These are phyloP conservation scores for Candoia aspera DNA, from an alignment of 2,113 vertebrate genomes.

Conservation along the genomic window DNA sequence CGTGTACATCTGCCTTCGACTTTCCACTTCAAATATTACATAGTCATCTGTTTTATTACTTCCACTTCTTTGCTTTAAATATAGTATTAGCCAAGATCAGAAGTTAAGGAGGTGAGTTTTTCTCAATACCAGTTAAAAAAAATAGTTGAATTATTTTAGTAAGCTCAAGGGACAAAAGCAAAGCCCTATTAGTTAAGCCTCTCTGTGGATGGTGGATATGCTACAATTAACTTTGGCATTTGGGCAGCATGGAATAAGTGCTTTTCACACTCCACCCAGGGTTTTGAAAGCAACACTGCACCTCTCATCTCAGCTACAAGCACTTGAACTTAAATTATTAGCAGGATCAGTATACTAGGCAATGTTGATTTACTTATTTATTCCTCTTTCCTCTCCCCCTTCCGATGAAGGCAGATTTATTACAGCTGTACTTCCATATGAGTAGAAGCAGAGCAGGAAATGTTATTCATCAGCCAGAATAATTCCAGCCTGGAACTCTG, in stretches of 20 bases:
- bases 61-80: neutral
- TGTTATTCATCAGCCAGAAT: conserved; percentile 15
- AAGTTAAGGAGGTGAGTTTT: neutral
- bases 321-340: neutral
- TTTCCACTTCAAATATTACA: neutral
- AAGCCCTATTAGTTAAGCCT: neutral
- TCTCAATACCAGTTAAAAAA: neutral
- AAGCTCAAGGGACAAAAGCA: neutral
- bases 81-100: neutral
- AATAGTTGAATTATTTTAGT: neutral
- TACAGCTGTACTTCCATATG: neutral
- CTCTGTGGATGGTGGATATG: neutral
- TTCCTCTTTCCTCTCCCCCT: neutral
- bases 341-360: neutral
- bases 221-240: too few relatives aligned
- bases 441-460: conserved; percentile 28
- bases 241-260: neutral
- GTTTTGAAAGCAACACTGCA: neutral
- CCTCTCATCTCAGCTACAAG: neutral
- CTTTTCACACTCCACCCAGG: neutral
- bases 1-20: neutral
- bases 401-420: conserved; percentile 11
- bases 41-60: neutral
- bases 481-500: conserved; percentile 23
- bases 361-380: neutral